Evolutionary conservation across 2,888 invertebrate genomes (phyloP).

Genomic region (Lamproptera curius): DNA sequence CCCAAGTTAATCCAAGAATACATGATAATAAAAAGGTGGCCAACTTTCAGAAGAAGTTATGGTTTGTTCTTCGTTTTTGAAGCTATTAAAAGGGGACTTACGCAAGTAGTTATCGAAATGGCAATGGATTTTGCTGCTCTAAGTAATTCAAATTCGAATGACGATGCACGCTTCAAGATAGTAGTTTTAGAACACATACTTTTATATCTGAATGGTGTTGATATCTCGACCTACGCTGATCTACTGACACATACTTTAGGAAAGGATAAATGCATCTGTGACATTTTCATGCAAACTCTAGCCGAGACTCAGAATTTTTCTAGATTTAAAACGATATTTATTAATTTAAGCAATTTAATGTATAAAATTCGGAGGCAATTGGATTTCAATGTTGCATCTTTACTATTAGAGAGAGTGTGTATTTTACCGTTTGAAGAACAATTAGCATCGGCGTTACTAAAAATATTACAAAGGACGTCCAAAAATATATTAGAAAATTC

Average conservation of each 20-base stretch:
- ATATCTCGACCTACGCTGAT: constrained; percentile 39
- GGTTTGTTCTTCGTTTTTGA: constrained; percentile 43
- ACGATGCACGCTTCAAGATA: constrained; percentile 31
- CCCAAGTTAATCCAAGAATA: constrained; percentile 48
- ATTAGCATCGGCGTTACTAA: constrained; percentile 39
- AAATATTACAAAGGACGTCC: constrained; percentile 45
- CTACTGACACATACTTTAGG: constrained; percentile 33
- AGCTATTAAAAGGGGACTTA: constrained; percentile 40
- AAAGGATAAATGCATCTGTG: constrained; percentile 37
- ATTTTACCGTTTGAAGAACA: constrained; percentile 49
- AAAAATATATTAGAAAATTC: constrained; percentile 37
- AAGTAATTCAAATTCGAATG: constrained; percentile 18
- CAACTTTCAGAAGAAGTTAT: constrained; percentile 35
- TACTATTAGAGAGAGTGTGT: constrained; percentile 53
- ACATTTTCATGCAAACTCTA: constrained; percentile 46
- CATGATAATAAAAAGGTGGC: constrained; percentile 34
- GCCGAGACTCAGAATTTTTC: constrained; percentile 59
- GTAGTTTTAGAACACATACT: constrained; percentile 41
- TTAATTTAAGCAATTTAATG: constrained; percentile 47
- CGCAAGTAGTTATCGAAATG: constrained; percentile 48
- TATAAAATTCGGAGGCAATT: constrained; percentile 36
- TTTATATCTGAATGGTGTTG: constrained; percentile 43
- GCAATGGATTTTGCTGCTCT: constrained; percentile 40
- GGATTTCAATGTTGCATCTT: constrained; percentile 35
- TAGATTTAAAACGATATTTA: constrained; percentile 53